Percentiles rank a stretch among this genome's conserved stretches.
Conservation (phyloP, 2,797 vertebrate genomes). For the Nannoperca australis region DNA sequence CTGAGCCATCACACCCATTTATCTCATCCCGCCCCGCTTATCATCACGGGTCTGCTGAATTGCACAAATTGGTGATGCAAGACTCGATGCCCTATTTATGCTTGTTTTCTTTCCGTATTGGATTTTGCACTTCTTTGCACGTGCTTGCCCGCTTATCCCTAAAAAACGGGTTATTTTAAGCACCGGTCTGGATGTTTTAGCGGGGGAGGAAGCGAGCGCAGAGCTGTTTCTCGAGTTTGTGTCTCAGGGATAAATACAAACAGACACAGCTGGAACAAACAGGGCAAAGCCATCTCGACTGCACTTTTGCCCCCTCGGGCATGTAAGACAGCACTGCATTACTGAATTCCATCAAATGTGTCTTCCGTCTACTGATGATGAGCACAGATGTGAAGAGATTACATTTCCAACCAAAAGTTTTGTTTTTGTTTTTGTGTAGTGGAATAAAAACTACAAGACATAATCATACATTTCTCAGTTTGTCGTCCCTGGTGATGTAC, state of each 20-base stretch:
- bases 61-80: constrained; percentile 49
- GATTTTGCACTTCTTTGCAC: constrained; percentile 46
- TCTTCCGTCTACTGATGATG: background rate
- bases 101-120: constrained; percentile 39
- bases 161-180: constrained; percentile 58
- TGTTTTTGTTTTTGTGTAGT: background rate
- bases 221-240: constrained; percentile 23
- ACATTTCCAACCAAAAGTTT: background rate
- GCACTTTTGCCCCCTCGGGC: constrained; percentile 32
- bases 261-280: constrained; percentile 57
- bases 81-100: constrained; percentile 37
- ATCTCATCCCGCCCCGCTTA: constrained; percentile 23
- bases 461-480: constrained; percentile 1
- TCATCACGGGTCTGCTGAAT: constrained; percentile 38
- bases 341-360: constrained; percentile 19
- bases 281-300: constrained; percentile 32
- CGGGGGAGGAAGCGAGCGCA: constrained; percentile 23
- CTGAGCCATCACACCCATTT: constrained; percentile 10
- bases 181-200: constrained; percentile 45
- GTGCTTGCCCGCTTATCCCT: constrained; percentile 22
- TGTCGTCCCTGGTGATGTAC: background rate
- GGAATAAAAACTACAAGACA: constrained; percentile 25
- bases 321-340: constrained; percentile 22
- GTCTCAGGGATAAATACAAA: constrained; percentile 50
- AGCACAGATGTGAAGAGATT: background rate